phyloP scores from a whole-genome alignment of 1,140 invertebrate genomes.

The Plectus sambesii region DNA sequence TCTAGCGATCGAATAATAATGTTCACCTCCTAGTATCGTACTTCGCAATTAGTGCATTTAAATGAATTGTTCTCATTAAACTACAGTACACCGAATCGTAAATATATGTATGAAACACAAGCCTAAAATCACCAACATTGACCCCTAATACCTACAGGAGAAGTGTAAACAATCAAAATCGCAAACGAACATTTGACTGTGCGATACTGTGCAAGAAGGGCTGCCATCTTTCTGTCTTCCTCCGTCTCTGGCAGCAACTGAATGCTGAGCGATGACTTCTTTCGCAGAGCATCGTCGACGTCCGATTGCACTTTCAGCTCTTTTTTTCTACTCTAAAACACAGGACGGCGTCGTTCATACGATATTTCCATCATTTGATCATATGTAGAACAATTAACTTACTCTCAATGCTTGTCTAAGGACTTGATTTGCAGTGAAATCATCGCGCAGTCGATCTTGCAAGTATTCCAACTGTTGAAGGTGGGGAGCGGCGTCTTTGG shows the following conservation, averaged over 20 bases:
- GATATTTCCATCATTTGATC: not conserved
- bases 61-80: too few species aligned
- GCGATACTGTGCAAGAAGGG: constrained; percentile 27
- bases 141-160: too few species aligned
- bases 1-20: too few species aligned
- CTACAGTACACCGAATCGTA: too few species aligned
- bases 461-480: constrained; percentile 37
- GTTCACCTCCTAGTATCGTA: too few species aligned
- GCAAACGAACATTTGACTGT: constrained; percentile 25
- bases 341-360: not conserved
- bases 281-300: constrained; percentile 26
- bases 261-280: constrained; percentile 28
- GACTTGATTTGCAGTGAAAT: constrained; percentile 36
- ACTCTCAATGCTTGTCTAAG: constrained; percentile 35
- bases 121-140: too few species aligned
- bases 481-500: constrained; percentile 25
- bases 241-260: constrained; percentile 31
- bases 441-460: constrained; percentile 38
- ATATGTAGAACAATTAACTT: constrained; percentile 12
- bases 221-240: constrained; percentile 34
- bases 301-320: constrained; percentile 27
- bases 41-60: too few species aligned
- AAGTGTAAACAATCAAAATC: constrained; percentile 3
- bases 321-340: constrained; percentile 36
- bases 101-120: too few species aligned